Evolutionary conservation across 2,113 vertebrate species (phyloP).

Genomic region (Sander vitreus): DNA sequence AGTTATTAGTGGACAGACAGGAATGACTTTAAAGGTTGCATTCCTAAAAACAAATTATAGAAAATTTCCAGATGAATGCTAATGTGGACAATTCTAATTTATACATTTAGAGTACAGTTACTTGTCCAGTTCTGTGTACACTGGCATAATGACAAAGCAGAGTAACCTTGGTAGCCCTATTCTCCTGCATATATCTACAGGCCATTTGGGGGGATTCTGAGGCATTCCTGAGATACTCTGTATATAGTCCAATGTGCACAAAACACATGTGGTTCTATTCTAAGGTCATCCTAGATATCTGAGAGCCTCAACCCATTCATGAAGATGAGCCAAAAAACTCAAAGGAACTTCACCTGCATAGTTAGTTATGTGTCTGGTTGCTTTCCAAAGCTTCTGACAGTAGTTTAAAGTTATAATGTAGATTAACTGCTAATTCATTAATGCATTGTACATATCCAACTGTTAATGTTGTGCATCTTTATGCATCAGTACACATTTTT

Average conservation of each 20-base stretch:
- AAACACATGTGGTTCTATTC: neutral
- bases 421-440: no score
- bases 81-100: neutral
- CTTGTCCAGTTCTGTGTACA: neutral
- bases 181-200: slow-evolving; percentile 1
- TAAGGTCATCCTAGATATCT: neutral
- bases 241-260: neutral
- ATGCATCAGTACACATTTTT: no score
- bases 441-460: no score
- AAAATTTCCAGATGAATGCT: neutral
- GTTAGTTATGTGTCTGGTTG: no score
- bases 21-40: neutral
- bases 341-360: neutral
- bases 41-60: neutral
- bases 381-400: no score
- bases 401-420: no score
- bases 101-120: neutral
- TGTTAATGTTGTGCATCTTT: no score
- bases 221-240: no score
- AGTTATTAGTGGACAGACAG: neutral
- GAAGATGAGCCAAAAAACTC: neutral
- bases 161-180: neutral
- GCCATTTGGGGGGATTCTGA: no score
- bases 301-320: neutral
- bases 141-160: neutral